Base-by-base conservation (phyloP, 35 echinoderm and acorn worm genomes). In the Stichopus chloronotus region DNA sequence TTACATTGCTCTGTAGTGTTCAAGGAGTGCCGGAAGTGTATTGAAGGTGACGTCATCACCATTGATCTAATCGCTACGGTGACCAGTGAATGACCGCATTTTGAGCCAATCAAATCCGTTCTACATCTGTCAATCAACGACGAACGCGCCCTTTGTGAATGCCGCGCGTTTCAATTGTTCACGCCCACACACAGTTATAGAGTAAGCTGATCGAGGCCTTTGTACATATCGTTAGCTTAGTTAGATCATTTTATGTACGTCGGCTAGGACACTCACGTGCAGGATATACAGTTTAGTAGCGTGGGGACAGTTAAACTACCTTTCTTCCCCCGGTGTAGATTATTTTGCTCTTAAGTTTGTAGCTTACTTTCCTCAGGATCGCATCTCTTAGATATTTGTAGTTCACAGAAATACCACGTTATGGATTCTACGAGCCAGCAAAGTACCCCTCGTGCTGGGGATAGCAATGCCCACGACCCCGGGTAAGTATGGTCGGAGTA, bases 361-460 rank as follows among this genome's bases (percentile, higher is more conserved):
- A 89, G 87, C 65, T 89, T 72, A 89, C 87, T 65, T 89, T 89
- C 87, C 87, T 89, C 87, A 65, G 87, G 87, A 89, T 89, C 87
- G 87, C 59, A 89, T 89, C 87, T 89, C 57, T 65, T 63, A 72
- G 25, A 63, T 89, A 65, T 89, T 72, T 94, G 94, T 94, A 94
- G 94, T 83, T 86, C 72, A 94, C 81, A 94, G 94, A 88, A 92
- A 86, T 81, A 94, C 58, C 21, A 79, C 59, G 59, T 77, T 72
- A 94, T 94, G 94, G 94, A 94, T 94, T 90, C 88, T 92, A 92
- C 94, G 59, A 92, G 88, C 81, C 94, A 94, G 81, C 94, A 94
- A 92, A 94, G 88, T 78, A 83, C 78, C 78, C 87, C 87, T 63
- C 87, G 86, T 61, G 77, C 81, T 59, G 94, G 92, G 53, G 94